These are phyloP conservation scores for Phataginus tetradactyla DNA, from an alignment of 2,797 vertebrate species.

Conservation along the genomic window DNA sequence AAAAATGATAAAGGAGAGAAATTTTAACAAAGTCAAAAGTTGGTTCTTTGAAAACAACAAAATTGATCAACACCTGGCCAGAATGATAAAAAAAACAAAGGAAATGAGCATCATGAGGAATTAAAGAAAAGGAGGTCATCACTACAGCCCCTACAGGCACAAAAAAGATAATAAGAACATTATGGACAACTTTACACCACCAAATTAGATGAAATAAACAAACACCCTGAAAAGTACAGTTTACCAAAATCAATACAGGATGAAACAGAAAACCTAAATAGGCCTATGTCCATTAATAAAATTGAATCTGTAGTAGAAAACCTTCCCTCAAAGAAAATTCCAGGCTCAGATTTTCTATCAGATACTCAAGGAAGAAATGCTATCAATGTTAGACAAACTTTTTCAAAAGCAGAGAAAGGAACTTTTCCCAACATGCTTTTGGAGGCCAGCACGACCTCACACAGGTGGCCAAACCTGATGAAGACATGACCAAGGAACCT, in stretches of 20 bases:
- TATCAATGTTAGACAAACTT: neutral
- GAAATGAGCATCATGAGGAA: neutral
- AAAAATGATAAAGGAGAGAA: neutral
- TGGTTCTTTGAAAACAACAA: neutral
- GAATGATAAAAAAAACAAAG: neutral
- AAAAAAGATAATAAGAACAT: neutral
- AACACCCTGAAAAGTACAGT: neutral
- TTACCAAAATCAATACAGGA: neutral
- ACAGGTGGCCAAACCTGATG: no score
- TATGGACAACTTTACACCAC: neutral
- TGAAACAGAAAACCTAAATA: neutral
- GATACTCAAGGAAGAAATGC: neutral
- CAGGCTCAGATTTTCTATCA: neutral
- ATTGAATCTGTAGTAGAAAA: neutral
- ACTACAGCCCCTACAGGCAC: neutral
- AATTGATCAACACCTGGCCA: neutral
- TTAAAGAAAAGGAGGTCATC: no score
- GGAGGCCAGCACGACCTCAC: neutral
- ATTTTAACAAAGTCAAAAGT: neutral
- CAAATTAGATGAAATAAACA: neutral
- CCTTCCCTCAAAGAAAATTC: neutral
- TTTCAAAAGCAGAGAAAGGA: neutral
- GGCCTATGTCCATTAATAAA: neutral
- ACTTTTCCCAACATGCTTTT: neutral
- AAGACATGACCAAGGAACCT: neutral